These are phyloP conservation scores for Xanthia icteritia DNA, from an alignment of 2,888 invertebrate genomes.

Conservation along the genomic window DNA sequence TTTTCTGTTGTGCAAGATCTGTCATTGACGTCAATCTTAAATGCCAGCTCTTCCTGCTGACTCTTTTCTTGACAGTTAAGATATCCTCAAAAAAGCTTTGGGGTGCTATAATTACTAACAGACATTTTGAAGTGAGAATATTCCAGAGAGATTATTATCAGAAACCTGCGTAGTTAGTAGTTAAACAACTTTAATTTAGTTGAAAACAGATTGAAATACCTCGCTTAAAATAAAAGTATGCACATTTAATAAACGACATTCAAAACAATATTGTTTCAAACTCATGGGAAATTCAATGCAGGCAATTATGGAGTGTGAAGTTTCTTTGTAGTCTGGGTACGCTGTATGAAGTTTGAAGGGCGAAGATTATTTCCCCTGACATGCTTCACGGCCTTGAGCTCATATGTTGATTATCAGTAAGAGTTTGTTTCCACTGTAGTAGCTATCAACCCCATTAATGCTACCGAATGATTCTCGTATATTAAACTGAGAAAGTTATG, in stretches of 20 bases:
- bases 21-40: slow-evolving; percentile 39
- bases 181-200: neutral
- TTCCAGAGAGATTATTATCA: slow-evolving; percentile 1
- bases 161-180: slow-evolving; percentile 1
- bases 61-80: slow-evolving; percentile 23
- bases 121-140: slow-evolving; percentile 16
- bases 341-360: slow-evolving; percentile 60
- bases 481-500: slow-evolving; percentile 49
- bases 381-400: slow-evolving; percentile 32
- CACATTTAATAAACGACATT: slow-evolving; percentile 35
- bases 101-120: slow-evolving; percentile 10
- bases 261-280: slow-evolving; percentile 41
- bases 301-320: slow-evolving; percentile 67
- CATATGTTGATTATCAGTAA: slow-evolving; percentile 38
- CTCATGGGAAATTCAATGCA: slow-evolving; percentile 70
- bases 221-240: slow-evolving; percentile 9
- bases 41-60: slow-evolving; percentile 13
- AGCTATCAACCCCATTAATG: slow-evolving; percentile 36
- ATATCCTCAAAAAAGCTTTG: slow-evolving; percentile 4
- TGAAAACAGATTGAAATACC: slow-evolving; percentile 1
- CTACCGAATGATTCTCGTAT: slow-evolving; percentile 27
- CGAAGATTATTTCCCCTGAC: slow-evolving; percentile 64
- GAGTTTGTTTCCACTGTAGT: slow-evolving; percentile 33
- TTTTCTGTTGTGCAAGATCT: slow-evolving; percentile 37
- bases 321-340: slow-evolving; percentile 42